Base-by-base conservation (phyloP, 2,888 invertebrate species). In the Dynastes tityus region DNA sequence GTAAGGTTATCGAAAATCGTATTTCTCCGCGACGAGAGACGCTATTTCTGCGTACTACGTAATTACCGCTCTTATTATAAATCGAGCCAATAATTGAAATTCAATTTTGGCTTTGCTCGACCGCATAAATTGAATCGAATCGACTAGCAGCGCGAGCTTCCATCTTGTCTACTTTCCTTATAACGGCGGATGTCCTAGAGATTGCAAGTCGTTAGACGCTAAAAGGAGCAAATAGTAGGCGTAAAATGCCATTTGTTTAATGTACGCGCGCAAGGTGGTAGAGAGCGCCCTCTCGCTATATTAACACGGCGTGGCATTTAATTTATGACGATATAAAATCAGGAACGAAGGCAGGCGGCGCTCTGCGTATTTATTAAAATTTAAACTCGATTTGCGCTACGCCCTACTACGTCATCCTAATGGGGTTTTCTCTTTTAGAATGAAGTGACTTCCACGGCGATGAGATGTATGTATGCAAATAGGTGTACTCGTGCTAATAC, bases 311-410 rank as follows among this genome's bases (percentile, higher is more conserved):
- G 65, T 65, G 65, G 32, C 45, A 65, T 65, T 65, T 65, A 65
- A 65, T 65, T 65, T 65, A 65, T 16, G 65, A 65, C 65, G 40
- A 45, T 65, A 65, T 65, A 65, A 65, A 65, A 65, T 65, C 65
- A 40, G 37, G 32, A 65, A 65, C 32, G 37, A 40, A 37, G 40
- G 40, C 65, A 16, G 40, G 65, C n/a, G 65, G 32, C 16, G 37
- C 65, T 65, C 9, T 6, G 32, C 65, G 65, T 32, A 65, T 65
- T 40, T 40, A 65, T 65, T 65, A 65, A 65, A 65, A 65, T 65
- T 65, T 65, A 65, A 65, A 65, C 65, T 65, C 65, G 65, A 65
- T 65, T 65, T 65, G 37, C 37, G 40, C 65, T 29, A 65, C 65
- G 1, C 8, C 40, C 9, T 45, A 65, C 32, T 32, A 65, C 16